Conservation (phyloP, 2,113 vertebrate genomes). For the Nesospiza acunhae region DNA sequence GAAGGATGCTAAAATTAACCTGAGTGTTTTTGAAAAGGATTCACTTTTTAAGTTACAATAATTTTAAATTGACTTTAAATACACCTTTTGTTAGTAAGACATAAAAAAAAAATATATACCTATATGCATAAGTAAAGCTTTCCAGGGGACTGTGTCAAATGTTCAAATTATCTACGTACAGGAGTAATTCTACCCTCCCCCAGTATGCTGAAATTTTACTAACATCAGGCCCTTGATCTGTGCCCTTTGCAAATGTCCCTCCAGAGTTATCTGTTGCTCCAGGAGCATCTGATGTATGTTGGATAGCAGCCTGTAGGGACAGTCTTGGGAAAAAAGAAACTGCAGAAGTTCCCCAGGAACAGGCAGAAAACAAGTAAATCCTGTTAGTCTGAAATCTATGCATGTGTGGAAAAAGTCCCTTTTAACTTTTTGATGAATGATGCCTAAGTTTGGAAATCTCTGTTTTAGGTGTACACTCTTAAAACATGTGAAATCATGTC, state of each 20-base stretch:
- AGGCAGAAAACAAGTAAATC: constrained; percentile 61
- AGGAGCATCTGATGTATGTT: constrained; percentile 60
- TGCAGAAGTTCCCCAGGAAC: constrained; percentile 22
- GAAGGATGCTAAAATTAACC: constrained; percentile 88
- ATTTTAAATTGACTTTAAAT: background rate
- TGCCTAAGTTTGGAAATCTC: constrained; percentile 34
- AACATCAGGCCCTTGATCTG: background rate
- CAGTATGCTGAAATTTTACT: background rate
- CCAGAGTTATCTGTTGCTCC: constrained; percentile 53
- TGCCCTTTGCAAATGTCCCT: constrained; percentile 49
- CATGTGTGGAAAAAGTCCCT: constrained; percentile 40
- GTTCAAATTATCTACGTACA: background rate
- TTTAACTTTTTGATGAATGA: constrained; percentile 60
- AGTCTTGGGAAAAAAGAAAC: constrained; percentile 41
- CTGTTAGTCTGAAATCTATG: constrained; percentile 28
- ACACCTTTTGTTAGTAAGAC: background rate
- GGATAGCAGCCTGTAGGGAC: constrained; percentile 68
- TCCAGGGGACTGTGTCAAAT: background rate
- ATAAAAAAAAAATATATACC: background rate
- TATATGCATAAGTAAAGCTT: background rate
- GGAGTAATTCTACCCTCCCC: background rate
- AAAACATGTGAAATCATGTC: constrained; percentile 40
- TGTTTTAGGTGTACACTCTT: constrained; percentile 47
- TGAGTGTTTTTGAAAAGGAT: constrained; percentile 70
- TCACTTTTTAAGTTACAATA: constrained; percentile 58